phyloP scores from a whole-genome alignment of 2,113 vertebrate genomes.

The Anguilla rostrata region DNA sequence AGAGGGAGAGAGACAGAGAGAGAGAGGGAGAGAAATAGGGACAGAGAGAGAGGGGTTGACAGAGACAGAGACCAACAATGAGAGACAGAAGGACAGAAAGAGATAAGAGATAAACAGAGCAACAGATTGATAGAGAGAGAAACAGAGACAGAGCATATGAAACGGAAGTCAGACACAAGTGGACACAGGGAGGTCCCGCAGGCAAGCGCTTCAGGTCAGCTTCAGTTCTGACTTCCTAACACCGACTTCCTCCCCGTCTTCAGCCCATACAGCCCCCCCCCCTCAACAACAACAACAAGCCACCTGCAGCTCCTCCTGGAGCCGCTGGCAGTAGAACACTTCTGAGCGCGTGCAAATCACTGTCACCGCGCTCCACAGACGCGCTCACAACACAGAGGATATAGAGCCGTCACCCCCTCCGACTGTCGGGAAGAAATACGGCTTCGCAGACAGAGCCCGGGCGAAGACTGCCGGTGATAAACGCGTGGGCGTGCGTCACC shows the following conservation, averaged over 20 bases:
- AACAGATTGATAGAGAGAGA: too few relatives aligned
- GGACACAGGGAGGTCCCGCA: neutral
- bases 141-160: neutral
- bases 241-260: neutral
- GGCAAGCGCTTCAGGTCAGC: neutral
- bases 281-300: neutral
- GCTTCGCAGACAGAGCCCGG: neutral
- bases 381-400: neutral
- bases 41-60: too few relatives aligned
- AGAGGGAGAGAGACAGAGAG: too few relatives aligned
- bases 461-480: neutral
- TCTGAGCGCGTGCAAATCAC: neutral
- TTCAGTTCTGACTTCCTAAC: neutral
- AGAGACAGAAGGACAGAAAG: too few relatives aligned
- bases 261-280: neutral
- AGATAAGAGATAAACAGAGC: too few relatives aligned
- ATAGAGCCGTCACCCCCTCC: too few relatives aligned
- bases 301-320: neutral
- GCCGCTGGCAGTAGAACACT: neutral
- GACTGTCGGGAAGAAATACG: neutral
- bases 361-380: neutral
- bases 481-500: neutral
- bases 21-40: too few relatives aligned
- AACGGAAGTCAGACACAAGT: neutral
- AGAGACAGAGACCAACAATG: neutral